Base-by-base conservation (phyloP, 2,797 vertebrate species). In the Schizopygopsis malacanthus region DNA sequence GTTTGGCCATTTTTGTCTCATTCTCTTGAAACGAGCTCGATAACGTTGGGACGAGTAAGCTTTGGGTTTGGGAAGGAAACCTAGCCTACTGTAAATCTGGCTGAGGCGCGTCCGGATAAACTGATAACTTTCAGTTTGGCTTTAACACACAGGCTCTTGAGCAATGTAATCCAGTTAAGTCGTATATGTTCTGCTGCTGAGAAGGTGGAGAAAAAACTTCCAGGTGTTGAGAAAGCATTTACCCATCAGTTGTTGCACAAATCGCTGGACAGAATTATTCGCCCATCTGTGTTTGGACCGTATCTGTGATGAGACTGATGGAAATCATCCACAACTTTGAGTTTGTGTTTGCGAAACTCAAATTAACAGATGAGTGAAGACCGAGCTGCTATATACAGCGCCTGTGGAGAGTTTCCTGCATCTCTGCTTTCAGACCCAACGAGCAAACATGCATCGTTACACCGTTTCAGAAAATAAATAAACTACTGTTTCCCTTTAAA, bases 311-410 rank as follows among this genome's bases (percentile, higher is more conserved):
- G n/a, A 47, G 28, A 83, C n/a, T 37, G 50, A 16, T 56, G 65
- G 83, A 45, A 90, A 89, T 7, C 75, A 87, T 87, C 89, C 85
- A 84, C 56, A 94, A 94, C 91, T 95, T 93, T 92, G 82, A 88
- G 85, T 79, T 89, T 91, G 93, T 6, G 52, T 91, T 88, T 91
- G 81, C 25, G 47, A 89, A 87, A 89, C 87, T 86, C 90, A 92
- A 92, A 91, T 92, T 87, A 93, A 91, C 92, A 92, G 86, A 94
- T 89, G 92, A 92, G 91, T 90, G 90, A 59, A 84, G 47, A 90
- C 91, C 80, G 91, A 93, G 91, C 90, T 91, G 93, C 90, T 71
- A 90, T 85, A 90, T 85, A 90, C 88, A 91, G 92, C 87, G 91
- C 91, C 90, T 93, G 91, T 92, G 92, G 92, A 93, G 83, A 92